A percentile compares a stretch with the other conserved stretches of the same genome.
Evolutionary conservation across 2,888 invertebrate genomes (phyloP).

Genomic region (Eristalis intricaria): DNA sequence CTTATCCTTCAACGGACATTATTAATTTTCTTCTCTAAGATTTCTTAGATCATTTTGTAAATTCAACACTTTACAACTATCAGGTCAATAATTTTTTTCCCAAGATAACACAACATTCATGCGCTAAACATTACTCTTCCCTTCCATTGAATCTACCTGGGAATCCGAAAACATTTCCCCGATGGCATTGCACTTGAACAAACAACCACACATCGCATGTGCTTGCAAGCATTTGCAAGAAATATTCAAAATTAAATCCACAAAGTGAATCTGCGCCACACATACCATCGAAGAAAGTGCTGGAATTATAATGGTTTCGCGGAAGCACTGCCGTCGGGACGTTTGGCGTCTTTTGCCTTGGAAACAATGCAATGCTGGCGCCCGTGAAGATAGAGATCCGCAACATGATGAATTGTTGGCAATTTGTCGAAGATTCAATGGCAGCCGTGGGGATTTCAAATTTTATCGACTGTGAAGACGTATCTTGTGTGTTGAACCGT

Average conservation of each 20-base stretch:
- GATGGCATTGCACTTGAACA: constrained; percentile 34
- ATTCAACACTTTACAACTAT: no score
- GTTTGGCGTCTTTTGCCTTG: constrained; percentile 12
- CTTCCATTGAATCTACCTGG: neutral
- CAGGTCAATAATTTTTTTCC: no score
- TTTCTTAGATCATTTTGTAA: no score
- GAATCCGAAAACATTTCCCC: neutral
- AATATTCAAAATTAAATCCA: neutral
- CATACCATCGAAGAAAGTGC: constrained; percentile 5
- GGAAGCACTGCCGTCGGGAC: constrained; percentile 43
- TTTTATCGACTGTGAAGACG: constrained; percentile 55
- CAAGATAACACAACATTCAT: no score
- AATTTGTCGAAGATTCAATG: constrained; percentile 38
- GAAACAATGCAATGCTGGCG: constrained; percentile 34
- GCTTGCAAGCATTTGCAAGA: constrained; percentile 9
- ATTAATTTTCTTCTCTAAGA: no score
- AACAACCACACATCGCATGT: neutral
- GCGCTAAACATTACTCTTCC: no score
- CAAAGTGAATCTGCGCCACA: constrained; percentile 3
- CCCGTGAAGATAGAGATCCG: constrained; percentile 39
- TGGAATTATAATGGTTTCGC: constrained; percentile 34
- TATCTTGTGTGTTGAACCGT: neutral
- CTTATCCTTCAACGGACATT: no score
- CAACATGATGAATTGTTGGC: constrained; percentile 33
- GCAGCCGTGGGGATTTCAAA: constrained; percentile 41